Conservation (phyloP, 2,113 vertebrate species). For the Pedionomus torquatus region DNA sequence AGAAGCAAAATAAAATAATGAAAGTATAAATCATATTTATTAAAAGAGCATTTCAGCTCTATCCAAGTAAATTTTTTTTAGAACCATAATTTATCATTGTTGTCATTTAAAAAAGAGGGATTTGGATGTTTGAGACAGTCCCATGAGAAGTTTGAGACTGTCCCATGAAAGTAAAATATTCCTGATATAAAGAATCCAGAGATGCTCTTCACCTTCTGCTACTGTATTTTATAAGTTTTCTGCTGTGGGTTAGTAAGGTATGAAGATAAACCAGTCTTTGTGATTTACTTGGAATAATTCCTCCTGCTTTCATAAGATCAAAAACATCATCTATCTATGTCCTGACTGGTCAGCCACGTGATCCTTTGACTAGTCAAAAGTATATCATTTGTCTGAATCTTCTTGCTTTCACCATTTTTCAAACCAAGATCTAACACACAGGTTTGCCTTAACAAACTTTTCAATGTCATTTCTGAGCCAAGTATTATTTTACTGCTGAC, state of each 20-base stretch:
- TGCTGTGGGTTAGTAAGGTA: background rate
- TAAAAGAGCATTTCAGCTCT: background rate
- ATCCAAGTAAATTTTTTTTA: background rate
- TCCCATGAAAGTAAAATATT: background rate
- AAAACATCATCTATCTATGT: background rate
- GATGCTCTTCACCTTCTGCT: background rate
- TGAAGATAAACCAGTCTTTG: background rate
- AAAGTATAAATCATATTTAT: background rate
- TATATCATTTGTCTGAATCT: background rate
- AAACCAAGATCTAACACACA: background rate
- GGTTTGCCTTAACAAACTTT: conserved; percentile 11
- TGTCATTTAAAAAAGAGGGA: background rate
- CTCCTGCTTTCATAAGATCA: background rate
- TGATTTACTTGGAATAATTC: background rate
- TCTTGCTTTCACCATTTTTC: background rate
- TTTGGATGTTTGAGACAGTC: background rate
- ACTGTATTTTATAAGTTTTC: background rate
- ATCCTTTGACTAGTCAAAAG: background rate
- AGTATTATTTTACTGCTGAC: background rate
- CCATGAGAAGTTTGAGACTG: background rate
- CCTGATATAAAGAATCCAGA: background rate
- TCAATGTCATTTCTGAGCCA: background rate
- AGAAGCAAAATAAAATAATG: background rate
- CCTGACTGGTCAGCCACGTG: background rate
- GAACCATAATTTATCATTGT: background rate